Evolutionary conservation across 2,888 invertebrate species (phyloP).

Genomic region (Polydesmus complanatus): DNA sequence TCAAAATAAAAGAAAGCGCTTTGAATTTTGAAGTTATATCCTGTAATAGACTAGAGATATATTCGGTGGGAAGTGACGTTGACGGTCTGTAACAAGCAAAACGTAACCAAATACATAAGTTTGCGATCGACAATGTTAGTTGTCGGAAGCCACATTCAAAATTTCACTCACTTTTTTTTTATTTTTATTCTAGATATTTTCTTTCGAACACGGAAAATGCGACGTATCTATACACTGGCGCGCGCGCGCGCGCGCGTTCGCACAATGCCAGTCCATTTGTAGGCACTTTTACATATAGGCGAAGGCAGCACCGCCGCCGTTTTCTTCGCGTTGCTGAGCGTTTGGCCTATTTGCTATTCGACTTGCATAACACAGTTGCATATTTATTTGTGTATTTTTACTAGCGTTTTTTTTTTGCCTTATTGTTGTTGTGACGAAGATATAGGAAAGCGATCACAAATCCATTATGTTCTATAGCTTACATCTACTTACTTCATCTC

Average conservation of each 20-base stretch:
- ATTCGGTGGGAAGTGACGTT: too few species aligned
- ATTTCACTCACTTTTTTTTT: not conserved
- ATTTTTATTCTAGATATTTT: not conserved
- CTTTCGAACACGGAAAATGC: not conserved
- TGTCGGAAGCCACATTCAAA: not conserved
- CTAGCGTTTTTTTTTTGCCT: not conserved
- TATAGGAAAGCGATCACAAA: not conserved
- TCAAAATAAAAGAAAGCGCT: too few species aligned
- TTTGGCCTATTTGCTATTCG: too few species aligned
- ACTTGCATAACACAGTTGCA: not conserved
- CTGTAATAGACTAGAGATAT: too few species aligned
- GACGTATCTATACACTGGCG: not conserved
- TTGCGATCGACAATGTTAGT: not conserved
- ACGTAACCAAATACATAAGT: not conserved
- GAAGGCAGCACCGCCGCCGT: too few species aligned
- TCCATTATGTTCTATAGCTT: not conserved
- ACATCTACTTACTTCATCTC: not conserved
- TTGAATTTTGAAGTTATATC: too few species aligned
- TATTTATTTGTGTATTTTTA: not conserved
- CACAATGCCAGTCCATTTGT: not conserved
- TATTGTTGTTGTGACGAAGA: not conserved
- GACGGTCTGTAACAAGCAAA: too few species aligned
- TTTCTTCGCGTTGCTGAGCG: too few species aligned
- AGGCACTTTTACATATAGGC: not conserved
- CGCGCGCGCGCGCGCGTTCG: not conserved